Evolutionary conservation across 2,797 vertebrate species (phyloP), one percentile per base, ranked within the genome.

Genomic region (Pseudotriccus pelzelni): DNA sequence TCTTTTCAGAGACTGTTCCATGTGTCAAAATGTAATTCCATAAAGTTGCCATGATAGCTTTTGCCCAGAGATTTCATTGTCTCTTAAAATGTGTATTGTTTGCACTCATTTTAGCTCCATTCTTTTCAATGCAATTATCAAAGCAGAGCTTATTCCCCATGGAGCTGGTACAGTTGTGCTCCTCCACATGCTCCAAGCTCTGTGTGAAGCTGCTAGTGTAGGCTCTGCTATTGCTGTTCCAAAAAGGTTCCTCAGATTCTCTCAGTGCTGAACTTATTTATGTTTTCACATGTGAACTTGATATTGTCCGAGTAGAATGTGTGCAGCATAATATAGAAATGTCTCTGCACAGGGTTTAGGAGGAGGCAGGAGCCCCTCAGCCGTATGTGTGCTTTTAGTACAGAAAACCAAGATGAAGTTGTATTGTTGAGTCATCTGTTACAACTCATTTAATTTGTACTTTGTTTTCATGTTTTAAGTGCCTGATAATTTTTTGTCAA

Each of bases 391-490:
- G 92, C 88, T 96, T 93, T 91, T 92, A 78, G 87, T 95, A 77
- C 86, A 83, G 93, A 89, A 95, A 91, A 84, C 14, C 37, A 49
- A 80, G 80, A 69, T 84, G 43, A 93, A 79, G 43, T 79, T 82
- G 47, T 93, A 43, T 52, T 62, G 67, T 87, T 95, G 83, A 93
- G 46, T 94, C 62, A 89, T 94, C 75, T 87, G 49, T 82, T 81
- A 72, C 4, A 37, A 75, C 90, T 90, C 67, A 74, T 89, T 90
- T 84, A 82, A 82, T 84, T 94, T 94, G 88, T 91, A 82, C 41
- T 91, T 90, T 90, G 77, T 88, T 95, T 90, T 93, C 94, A 92
- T 89, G 91, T 93, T 95, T 95, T 90, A 97, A 97, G 96, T 97
- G 96, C 96, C 96, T 97, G 87, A 95, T 95, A 77, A 76, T 93